Percentiles rank a stretch among this genome's conserved stretches.
These are phyloP conservation scores for Tetragnatha montana DNA, from an alignment of 2,888 invertebrate genomes.

Conservation along the genomic window DNA sequence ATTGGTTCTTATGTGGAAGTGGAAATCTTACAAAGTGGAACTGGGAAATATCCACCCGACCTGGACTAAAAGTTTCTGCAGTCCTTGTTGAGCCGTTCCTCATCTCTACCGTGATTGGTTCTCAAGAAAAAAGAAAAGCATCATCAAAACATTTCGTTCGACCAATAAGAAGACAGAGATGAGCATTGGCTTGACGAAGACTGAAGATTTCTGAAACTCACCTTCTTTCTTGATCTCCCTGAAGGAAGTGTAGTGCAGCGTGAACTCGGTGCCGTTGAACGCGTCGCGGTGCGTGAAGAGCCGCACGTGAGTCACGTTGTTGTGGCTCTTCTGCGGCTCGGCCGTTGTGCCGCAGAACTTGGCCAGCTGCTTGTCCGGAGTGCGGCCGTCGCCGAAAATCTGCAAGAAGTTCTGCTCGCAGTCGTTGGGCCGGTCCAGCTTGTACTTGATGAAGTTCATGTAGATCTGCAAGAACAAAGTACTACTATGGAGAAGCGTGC, in stretches of 20 bases:
- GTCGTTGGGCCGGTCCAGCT: constrained; percentile 84
- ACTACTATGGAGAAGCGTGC: too few relatives aligned
- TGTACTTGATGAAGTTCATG: constrained; percentile 82
- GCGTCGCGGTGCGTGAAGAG: constrained; percentile 83
- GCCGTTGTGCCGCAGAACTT: constrained; percentile 90
- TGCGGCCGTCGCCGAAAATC: constrained; percentile 83
- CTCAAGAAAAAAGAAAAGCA: too few relatives aligned
- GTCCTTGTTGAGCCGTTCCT: too few relatives aligned
- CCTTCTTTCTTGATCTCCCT: constrained; percentile 79
- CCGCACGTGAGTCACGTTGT: constrained; percentile 84
- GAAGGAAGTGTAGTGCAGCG: constrained; percentile 85
- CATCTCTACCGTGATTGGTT: too few relatives aligned
- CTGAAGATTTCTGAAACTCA: too few relatives aligned
- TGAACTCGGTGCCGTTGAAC: constrained; percentile 81
- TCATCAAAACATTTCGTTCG: too few relatives aligned
- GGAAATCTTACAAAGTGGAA: too few relatives aligned
- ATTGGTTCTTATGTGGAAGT: too few relatives aligned
- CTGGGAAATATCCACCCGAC: too few relatives aligned
- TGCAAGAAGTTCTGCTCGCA: constrained; percentile 86
- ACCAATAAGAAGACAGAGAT: too few relatives aligned
- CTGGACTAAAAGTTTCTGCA: too few relatives aligned
- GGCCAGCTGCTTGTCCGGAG: constrained; percentile 72
- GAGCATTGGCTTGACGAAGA: too few relatives aligned
- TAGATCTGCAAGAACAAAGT: constrained; percentile 83
- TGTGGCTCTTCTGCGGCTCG: constrained; percentile 83